These are phyloP conservation scores for Electrona antarctica DNA, from an alignment of 2,113 vertebrate species.

Conservation along the genomic window DNA sequence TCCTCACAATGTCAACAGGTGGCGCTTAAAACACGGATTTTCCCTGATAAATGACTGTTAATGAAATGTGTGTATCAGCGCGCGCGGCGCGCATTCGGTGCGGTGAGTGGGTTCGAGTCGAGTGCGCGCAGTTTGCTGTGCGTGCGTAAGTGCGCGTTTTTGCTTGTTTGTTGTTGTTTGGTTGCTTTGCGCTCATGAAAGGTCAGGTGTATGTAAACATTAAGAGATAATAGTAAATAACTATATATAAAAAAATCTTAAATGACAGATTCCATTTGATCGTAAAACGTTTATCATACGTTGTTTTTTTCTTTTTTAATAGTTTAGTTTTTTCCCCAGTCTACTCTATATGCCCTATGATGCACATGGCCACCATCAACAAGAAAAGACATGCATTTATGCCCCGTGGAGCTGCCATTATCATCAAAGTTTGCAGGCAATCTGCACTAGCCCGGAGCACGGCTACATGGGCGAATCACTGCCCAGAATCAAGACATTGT, in stretches of 20 bases:
- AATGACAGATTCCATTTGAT: not conserved
- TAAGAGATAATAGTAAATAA: no score
- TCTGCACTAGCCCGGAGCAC: slow-evolving; percentile 52
- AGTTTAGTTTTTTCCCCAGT: no score
- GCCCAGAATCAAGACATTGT: slow-evolving; percentile 70
- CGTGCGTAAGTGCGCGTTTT: not conserved
- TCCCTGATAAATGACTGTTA: not conserved
- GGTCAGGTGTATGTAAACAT: no score
- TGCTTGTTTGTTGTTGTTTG: no score
- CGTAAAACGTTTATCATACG: not conserved
- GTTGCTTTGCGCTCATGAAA: no score
- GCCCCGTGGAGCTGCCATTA: slow-evolving; percentile 53
- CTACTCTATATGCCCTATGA: not conserved
- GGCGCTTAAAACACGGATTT: slow-evolving; percentile 36
- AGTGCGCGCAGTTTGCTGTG: slow-evolving; percentile 15
- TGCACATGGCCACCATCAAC: slow-evolving; percentile 8
- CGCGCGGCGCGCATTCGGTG: not conserved
- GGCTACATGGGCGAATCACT: slow-evolving; percentile 65
- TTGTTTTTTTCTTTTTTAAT: not conserved
- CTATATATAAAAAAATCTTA: no score
- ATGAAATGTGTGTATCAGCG: not conserved
- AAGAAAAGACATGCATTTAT: slow-evolving; percentile 15
- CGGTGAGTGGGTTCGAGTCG: not conserved
- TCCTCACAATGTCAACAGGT: slow-evolving; percentile 27
- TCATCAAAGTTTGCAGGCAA: slow-evolving; percentile 68